phyloP scores from a whole-genome alignment of 2,113 vertebrate genomes.

The Argyrosomus japonicus region DNA sequence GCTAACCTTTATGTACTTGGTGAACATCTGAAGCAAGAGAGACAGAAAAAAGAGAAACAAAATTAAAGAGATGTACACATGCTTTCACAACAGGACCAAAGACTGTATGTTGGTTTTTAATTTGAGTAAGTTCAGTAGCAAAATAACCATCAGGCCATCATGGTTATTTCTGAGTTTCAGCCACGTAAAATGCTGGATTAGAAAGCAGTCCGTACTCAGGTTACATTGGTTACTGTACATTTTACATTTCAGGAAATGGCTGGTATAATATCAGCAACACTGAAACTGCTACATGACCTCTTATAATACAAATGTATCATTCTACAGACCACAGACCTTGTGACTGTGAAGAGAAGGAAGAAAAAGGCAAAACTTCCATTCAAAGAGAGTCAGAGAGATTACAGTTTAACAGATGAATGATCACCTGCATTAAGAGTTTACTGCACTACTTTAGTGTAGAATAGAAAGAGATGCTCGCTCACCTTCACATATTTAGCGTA shows the following conservation, averaged over 20 bases:
- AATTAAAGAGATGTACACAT: constrained; percentile 59
- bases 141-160: background rate
- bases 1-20: constrained; percentile 99
- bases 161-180: background rate
- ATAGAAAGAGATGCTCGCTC: background rate
- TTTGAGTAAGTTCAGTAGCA: background rate
- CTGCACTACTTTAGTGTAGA: background rate
- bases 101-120: background rate
- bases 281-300: background rate
- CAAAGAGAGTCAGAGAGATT: background rate
- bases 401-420: background rate
- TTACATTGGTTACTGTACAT: background rate
- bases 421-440: background rate
- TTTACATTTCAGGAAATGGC: background rate
- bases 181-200: background rate
- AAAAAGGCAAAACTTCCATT: background rate
- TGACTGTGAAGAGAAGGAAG: background rate
- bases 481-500: constrained; percentile 99
- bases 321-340: background rate
- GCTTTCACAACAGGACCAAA: constrained; percentile 56
- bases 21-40: constrained; percentile 99
- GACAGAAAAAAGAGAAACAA: constrained; percentile 73
- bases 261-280: background rate
- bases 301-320: background rate
- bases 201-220: background rate